Conservation (phyloP, 2,888 invertebrate genomes). For the Lacanobia oleracea region DNA sequence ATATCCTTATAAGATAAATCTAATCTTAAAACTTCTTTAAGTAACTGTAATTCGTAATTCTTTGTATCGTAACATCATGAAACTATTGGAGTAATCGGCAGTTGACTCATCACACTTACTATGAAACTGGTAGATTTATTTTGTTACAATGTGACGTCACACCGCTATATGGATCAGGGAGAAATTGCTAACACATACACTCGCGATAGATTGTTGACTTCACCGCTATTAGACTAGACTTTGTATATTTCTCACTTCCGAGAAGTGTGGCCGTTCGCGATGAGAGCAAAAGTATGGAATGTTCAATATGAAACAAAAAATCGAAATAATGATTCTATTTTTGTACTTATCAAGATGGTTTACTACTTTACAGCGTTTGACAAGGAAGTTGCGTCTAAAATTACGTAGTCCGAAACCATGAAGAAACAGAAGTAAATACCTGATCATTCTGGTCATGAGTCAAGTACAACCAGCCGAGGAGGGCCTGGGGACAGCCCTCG, state of each 20-base stretch:
- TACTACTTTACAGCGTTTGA: background rate
- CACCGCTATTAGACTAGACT: slow-evolving; percentile 16
- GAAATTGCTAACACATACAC: slow-evolving; percentile 44
- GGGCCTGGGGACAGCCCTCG: slow-evolving; percentile 82
- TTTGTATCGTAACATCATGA: slow-evolving; percentile 34
- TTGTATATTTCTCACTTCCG: slow-evolving; percentile 10
- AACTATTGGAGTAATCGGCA: slow-evolving; percentile 41
- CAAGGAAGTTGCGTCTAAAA: background rate
- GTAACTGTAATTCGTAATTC: slow-evolving; percentile 3
- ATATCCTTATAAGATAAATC: background rate
- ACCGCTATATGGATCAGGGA: slow-evolving; percentile 45
- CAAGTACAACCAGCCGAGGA: slow-evolving; percentile 86
- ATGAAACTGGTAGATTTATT: slow-evolving; percentile 59
- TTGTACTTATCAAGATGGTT: slow-evolving; percentile 46
- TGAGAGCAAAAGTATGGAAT: background rate
- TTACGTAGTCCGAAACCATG: background rate
- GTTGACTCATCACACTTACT: slow-evolving; percentile 57
- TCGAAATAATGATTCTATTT: slow-evolving; percentile 56
- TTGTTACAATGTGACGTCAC: slow-evolving; percentile 62
- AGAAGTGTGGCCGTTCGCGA: slow-evolving; percentile 7
- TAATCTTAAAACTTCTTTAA: slow-evolving; percentile 7
- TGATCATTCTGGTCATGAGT: slow-evolving; percentile 87
- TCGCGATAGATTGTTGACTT: slow-evolving; percentile 24
- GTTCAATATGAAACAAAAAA: slow-evolving; percentile 10
- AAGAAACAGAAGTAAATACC: slow-evolving; percentile 70